These are phyloP conservation scores for Boloria selene DNA, from an alignment of 2,888 invertebrate genomes.

Conservation along the genomic window DNA sequence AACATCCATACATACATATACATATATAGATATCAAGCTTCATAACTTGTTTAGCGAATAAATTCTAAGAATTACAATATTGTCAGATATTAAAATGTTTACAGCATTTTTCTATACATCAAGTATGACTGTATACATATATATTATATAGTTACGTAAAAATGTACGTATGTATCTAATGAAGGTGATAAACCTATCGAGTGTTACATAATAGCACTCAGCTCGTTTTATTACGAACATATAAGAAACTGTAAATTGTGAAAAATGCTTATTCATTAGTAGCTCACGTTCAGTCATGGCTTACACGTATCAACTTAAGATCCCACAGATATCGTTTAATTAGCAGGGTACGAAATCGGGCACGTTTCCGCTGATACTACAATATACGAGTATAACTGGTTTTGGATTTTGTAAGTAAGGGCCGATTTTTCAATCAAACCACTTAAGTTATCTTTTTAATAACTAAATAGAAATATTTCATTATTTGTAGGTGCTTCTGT, in stretches of 20 bases:
- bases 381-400: conserved; percentile 40
- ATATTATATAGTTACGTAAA: conserved; percentile 31
- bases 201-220: conserved; percentile 4
- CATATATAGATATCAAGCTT: conserved; percentile 50
- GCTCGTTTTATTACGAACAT: conserved; percentile 4
- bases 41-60: conserved; percentile 74
- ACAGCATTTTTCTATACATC: conserved; percentile 56
- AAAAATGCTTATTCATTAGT: conserved; percentile 3
- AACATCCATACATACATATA: conserved; percentile 38
- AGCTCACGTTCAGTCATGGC: conserved; percentile 10
- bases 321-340: conserved; percentile 20
- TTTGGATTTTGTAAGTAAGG: conserved; percentile 41
- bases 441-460: too few relatives aligned
- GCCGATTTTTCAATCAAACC: too few relatives aligned
- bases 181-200: neutral
- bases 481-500: too few relatives aligned
- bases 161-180: neutral
- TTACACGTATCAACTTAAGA: conserved; percentile 1
- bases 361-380: conserved; percentile 46
- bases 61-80: conserved; percentile 72
- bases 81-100: conserved; percentile 54
- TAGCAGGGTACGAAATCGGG: conserved; percentile 41
- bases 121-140: conserved; percentile 44
- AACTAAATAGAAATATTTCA: too few relatives aligned
- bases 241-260: conserved; percentile 2